A percentile compares a stretch with the other conserved stretches of the same genome.
Evolutionary conservation across 1,140 invertebrate species (phyloP).

Genomic region (Dendrolimus kikuchii): DNA sequence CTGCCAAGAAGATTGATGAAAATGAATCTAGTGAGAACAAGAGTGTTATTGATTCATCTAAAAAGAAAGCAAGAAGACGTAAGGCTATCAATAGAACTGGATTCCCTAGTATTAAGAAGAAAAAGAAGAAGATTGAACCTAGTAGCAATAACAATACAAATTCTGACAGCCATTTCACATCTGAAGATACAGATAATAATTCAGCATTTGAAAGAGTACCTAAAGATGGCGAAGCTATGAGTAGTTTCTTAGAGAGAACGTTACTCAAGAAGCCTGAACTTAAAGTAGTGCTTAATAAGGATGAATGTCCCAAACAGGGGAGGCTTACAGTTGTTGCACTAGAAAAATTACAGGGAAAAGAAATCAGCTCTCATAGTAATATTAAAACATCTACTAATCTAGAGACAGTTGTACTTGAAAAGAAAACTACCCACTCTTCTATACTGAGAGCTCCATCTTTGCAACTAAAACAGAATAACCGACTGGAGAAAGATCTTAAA

Average conservation of each 20-base stretch:
- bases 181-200: constrained; percentile 54
- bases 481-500: constrained; percentile 50
- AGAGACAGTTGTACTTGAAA: constrained; percentile 25
- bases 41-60: constrained; percentile 38
- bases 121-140: constrained; percentile 80
- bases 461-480: constrained; percentile 53
- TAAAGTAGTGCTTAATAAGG: constrained; percentile 65
- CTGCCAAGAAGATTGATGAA: constrained; percentile 25
- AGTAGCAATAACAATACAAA: constrained; percentile 26
- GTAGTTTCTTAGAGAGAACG: constrained; percentile 75
- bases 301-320: constrained; percentile 66
- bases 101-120: constrained; percentile 88
- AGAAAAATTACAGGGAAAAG: constrained; percentile 73
- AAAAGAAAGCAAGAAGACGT: constrained; percentile 81
- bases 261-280: constrained; percentile 59
- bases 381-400: constrained; percentile 23
- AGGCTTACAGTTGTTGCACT: constrained; percentile 73
- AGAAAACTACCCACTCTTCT: constrained; percentile 37
- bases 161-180: constrained; percentile 53
- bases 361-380: constrained; percentile 29
- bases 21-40: constrained; percentile 39
- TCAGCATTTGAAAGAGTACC: constrained; percentile 76
- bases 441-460: constrained; percentile 54
- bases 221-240: constrained; percentile 76
- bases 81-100: constrained; percentile 89